Evolutionary conservation across 2,113 vertebrate genomes (phyloP).

Genomic region (Varanus salvator): DNA sequence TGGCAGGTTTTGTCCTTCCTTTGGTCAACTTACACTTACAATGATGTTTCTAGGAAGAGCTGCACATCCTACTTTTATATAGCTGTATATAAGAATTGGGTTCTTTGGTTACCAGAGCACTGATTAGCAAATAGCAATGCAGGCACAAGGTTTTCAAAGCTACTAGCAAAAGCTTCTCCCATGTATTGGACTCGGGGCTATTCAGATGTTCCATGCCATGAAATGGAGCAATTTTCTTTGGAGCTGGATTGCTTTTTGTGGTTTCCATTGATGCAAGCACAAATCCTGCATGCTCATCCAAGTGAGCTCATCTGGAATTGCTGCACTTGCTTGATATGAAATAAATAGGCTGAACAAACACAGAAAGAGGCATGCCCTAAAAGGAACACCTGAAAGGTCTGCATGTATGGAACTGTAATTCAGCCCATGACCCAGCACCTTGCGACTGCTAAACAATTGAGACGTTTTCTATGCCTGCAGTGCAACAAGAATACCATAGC

Average conservation of each 20-base stretch:
- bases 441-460: accelerated
- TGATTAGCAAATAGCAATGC: neutral
- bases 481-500: neutral
- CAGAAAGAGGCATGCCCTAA: too few relatives aligned
- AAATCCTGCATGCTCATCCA: neutral
- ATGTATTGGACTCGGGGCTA: neutral
- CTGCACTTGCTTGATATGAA: neutral
- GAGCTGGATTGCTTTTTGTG: neutral
- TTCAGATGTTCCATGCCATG: neutral
- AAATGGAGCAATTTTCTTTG: neutral
- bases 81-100: neutral
- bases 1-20: neutral
- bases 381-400: neutral
- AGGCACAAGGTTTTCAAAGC: neutral
- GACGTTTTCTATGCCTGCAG: neutral
- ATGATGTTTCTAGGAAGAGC: neutral
- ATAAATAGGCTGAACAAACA: neutral
- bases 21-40: neutral
- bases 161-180: neutral
- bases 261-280: neutral
- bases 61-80: neutral
- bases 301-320: neutral
- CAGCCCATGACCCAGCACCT: neutral
- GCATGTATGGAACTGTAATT: accelerated
- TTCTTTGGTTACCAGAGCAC: neutral